Evolutionary conservation across 1,140 invertebrate species (phyloP).

Genomic region (Drosophila leontia): DNA sequence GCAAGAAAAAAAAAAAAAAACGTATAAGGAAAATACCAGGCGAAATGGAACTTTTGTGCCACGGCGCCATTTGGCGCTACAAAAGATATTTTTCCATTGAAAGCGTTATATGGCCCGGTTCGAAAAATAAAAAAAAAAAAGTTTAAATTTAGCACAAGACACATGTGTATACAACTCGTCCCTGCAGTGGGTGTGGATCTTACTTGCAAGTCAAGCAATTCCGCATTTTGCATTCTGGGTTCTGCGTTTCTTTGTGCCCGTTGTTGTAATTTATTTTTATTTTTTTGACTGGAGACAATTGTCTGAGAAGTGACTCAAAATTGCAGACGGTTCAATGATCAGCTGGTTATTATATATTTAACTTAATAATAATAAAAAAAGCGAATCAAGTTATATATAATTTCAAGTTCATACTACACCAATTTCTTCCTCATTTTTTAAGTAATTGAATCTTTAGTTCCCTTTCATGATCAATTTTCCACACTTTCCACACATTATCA

Average conservation of each 20-base stretch:
- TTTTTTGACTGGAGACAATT: conserved; percentile 63
- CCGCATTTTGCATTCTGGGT: conserved; percentile 42
- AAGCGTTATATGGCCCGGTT: conserved; percentile 56
- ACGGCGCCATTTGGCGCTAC: conserved; percentile 81
- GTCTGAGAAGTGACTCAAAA: conserved; percentile 38
- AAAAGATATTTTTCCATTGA: conserved; percentile 82
- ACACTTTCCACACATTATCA: conserved; percentile 16
- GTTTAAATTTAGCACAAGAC: conserved; percentile 78
- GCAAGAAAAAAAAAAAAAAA: conserved; percentile 22
- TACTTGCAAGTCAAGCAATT: conserved; percentile 42
- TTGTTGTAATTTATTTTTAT: conserved; percentile 21
- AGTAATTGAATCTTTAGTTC: background rate
- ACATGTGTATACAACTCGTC: conserved; percentile 55
- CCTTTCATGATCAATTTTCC: conserved; percentile 8
- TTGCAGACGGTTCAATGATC: conserved; percentile 65
- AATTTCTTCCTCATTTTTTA: background rate
- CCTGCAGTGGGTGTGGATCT: conserved; percentile 48
- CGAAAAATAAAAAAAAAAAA: conserved; percentile 41
- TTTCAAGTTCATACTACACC: background rate
- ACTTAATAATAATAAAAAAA: background rate
- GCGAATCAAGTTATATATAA: background rate
- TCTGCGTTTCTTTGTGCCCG: conserved; percentile 47
- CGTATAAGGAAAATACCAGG: conserved; percentile 28
- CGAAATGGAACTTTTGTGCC: conserved; percentile 71
- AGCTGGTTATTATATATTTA: conserved; percentile 7